Percentiles rank a stretch among this genome's conserved stretches.
Evolutionary conservation across 2,113 vertebrate species (phyloP).

Genomic region (Ceratotherium simum): DNA sequence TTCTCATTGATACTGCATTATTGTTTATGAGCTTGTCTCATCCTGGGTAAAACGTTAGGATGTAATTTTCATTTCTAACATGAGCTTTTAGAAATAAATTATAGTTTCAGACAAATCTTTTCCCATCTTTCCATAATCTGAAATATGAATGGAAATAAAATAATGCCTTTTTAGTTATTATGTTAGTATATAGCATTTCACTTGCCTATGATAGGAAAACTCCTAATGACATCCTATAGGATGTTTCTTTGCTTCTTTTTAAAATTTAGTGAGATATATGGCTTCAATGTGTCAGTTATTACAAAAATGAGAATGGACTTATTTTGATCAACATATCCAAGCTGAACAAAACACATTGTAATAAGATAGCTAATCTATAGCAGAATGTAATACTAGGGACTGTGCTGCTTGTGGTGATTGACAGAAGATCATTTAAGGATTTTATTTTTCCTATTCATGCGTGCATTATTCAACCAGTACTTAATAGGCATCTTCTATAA

Average conservation of each 20-base stretch:
- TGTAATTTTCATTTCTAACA: constrained; percentile 28
- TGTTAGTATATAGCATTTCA: neutral
- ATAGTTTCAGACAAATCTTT: constrained; percentile 4
- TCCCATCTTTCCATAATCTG: constrained; percentile 12
- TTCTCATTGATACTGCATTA: neutral
- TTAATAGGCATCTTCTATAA: neutral
- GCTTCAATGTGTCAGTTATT: neutral
- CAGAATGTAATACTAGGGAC: neutral
- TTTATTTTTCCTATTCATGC: neutral
- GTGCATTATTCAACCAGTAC: neutral
- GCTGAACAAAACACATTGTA: neutral
- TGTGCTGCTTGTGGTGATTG: neutral
- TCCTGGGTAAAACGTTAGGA: neutral
- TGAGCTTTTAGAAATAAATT: neutral
- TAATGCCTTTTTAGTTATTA: neutral
- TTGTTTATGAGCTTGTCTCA: neutral
- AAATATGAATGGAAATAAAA: constrained; percentile 36
- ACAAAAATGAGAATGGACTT: neutral
- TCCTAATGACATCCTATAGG: neutral
- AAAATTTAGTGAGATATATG: neutral
- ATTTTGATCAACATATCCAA: neutral
- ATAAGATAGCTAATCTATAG: neutral
- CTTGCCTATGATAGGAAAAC: neutral
- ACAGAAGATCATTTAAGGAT: neutral
- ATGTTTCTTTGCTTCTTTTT: constrained; percentile 8